These are phyloP conservation scores for Alfaro cultratus DNA, from an alignment of 2,797 vertebrate species.

Conservation along the genomic window DNA sequence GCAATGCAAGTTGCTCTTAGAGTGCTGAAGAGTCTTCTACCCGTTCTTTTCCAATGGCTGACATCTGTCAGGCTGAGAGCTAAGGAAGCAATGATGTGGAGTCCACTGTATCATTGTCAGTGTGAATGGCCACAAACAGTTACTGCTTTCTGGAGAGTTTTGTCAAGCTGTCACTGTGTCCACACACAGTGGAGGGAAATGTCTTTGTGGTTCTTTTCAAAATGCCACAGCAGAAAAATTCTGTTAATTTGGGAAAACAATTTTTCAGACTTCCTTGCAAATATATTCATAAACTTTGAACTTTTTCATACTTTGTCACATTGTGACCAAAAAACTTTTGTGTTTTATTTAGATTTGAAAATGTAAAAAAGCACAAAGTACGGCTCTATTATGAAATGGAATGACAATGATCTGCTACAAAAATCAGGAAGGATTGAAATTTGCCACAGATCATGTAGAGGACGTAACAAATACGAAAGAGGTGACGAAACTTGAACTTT, in stretches of 20 bases:
- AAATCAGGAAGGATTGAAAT: background rate
- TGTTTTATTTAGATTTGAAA: background rate
- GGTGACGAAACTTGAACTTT: background rate
- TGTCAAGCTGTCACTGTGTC: constrained; percentile 48
- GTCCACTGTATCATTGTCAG: constrained; percentile 36
- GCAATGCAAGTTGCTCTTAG: constrained; percentile 15
- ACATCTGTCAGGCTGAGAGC: constrained; percentile 54
- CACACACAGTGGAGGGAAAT: constrained; percentile 14
- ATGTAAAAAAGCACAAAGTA: background rate
- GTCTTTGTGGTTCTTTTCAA: constrained; percentile 30
- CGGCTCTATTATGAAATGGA: background rate
- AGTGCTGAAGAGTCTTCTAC: constrained; percentile 22
- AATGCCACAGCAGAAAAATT: constrained; percentile 29
- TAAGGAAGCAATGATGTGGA: constrained; percentile 42
- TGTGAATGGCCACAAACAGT: constrained; percentile 31
- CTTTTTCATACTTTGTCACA: too few species aligned
- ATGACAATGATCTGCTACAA: background rate
- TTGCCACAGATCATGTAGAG: background rate
- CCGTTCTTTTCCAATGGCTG: constrained; percentile 24
- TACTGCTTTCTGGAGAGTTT: constrained; percentile 32
- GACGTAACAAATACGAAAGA: background rate
- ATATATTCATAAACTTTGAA: background rate
- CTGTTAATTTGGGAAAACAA: constrained; percentile 14
- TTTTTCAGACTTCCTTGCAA: background rate
- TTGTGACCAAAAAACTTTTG: background rate